A percentile compares a stretch with the other conserved stretches of the same genome.
phyloP scores from a whole-genome alignment of 2,797 vertebrate genomes.

The Sciaenops ocellatus region DNA sequence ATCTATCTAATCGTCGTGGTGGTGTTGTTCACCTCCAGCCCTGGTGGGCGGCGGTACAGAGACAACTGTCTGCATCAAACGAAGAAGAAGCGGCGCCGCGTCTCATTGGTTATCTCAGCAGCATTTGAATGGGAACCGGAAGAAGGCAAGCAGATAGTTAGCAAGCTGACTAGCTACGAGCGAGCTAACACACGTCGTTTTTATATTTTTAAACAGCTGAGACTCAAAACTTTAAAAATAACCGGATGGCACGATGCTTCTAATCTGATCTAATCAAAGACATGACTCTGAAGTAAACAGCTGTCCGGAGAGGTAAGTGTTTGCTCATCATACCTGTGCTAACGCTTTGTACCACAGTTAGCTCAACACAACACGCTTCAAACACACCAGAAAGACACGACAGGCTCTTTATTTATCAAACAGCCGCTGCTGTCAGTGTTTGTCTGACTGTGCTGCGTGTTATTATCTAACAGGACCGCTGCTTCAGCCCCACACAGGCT shows the following conservation, averaged over 20 bases:
- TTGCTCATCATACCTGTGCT: slow-evolving; percentile 14
- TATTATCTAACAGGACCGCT: rapidly evolving
- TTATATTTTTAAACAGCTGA: too few relatives aligned
- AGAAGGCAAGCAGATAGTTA: slow-evolving; percentile 6
- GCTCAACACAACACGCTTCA: background rate
- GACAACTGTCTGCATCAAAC: background rate
- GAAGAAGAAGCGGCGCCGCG: slow-evolving; percentile 8
- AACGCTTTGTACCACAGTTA: background rate
- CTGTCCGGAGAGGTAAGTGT: slow-evolving; percentile 57
- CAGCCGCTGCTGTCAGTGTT: background rate
- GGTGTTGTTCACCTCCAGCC: background rate
- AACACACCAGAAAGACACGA: too few relatives aligned
- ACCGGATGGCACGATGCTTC: background rate
- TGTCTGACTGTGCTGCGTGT: rapidly evolving
- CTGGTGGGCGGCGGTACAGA: background rate
- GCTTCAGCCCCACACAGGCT: background rate
- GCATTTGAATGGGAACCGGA: slow-evolving; percentile 72
- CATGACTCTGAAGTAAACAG: slow-evolving; percentile 27
- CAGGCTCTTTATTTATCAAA: background rate
- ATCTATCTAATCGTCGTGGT: too few relatives aligned
- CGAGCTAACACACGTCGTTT: background rate
- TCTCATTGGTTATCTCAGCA: slow-evolving; percentile 61
- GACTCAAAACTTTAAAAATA: too few relatives aligned
- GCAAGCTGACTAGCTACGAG: slow-evolving; percentile 10
- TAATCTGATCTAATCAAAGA: background rate